Percentiles rank a stretch among this genome's conserved stretches.
These are phyloP conservation scores for Polia nebulosa DNA, from an alignment of 2,888 invertebrate genomes.

Conservation along the genomic window DNA sequence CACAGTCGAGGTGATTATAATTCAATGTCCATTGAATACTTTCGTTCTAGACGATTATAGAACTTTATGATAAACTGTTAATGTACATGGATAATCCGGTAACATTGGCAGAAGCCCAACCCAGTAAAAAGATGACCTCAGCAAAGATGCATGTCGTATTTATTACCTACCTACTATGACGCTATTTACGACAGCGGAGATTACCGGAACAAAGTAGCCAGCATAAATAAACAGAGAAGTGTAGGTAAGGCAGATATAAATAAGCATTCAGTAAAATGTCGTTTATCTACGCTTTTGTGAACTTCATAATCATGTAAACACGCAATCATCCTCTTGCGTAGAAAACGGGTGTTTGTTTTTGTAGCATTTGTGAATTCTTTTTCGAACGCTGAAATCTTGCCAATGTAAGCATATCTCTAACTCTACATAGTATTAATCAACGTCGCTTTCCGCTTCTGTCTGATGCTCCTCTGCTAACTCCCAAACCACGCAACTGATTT, in stretches of 20 bases:
- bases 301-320: slow-evolving; percentile 9
- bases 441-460: too few relatives aligned
- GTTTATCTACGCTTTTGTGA: slow-evolving; percentile 13
- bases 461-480: too few relatives aligned
- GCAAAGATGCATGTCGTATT: slow-evolving; percentile 13
- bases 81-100: neutral
- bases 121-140: slow-evolving; percentile 33
- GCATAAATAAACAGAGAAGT: slow-evolving; percentile 16
- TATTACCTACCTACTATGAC: slow-evolving; percentile 11
- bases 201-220: slow-evolving; percentile 26
- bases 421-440: too few relatives aligned
- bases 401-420: too few relatives aligned
- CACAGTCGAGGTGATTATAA: slow-evolving; percentile 5
- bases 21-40: neutral
- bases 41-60: neutral
- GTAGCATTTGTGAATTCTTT: neutral
- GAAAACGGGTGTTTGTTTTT: neutral
- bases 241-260: neutral
- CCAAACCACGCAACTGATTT: too few relatives aligned
- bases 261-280: slow-evolving; percentile 2
- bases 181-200: slow-evolving; percentile 19
- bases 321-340: neutral
- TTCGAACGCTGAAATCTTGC: neutral
- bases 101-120: slow-evolving; percentile 36
- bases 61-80: neutral